Base-by-base conservation (phyloP, 2,113 vertebrate species). In the Cathartes aura region DNA sequence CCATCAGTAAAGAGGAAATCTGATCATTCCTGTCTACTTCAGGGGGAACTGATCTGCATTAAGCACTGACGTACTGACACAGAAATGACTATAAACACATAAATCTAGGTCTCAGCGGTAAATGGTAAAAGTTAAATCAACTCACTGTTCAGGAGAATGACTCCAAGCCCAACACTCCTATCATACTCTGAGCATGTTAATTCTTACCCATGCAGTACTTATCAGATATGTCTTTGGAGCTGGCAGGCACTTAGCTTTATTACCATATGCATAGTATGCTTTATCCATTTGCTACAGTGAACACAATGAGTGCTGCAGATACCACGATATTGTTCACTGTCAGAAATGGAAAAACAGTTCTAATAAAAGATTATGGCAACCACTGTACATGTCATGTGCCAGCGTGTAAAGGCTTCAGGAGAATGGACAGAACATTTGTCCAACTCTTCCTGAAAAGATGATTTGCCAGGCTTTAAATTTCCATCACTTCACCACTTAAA, bases 1-100 rank as follows among this genome's bases (percentile, higher is more conserved):
- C 36, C 84, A 72, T 53, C 73, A 93, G 36, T 23, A 64, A 74
- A 82, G 56, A 95, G 78, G 92, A 96, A 96, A 97, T 88, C 53
- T 67, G 90, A 82, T 88, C 90, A 70, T 62, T 93, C 76, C 55
- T 27, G n/a, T n/a, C 73, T 88, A 36, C 87, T 83, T 93, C 42
- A 80, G 62, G 94, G 66, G 62, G 71, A 95, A 50, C 62, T 93
- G 79, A 97, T 93, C 90, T 91, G 40, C 78, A 48, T 43, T 91
- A 90, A 74, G 82, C 85, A 94, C 85, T 86, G 79, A 86, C 5
- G 2, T 68, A 94, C 40, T 82, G 80, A 87, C 90, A 82, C 2
- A 87, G 86, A 94, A 94, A 96, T 62, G 0, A 84, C 68, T 84
- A 50, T 43, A 82, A 93, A 86, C 76, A 78, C 83, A 90, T 79